Evolutionary conservation across 2,113 vertebrate species (phyloP).

Genomic region (Coregonus clupeaformis): DNA sequence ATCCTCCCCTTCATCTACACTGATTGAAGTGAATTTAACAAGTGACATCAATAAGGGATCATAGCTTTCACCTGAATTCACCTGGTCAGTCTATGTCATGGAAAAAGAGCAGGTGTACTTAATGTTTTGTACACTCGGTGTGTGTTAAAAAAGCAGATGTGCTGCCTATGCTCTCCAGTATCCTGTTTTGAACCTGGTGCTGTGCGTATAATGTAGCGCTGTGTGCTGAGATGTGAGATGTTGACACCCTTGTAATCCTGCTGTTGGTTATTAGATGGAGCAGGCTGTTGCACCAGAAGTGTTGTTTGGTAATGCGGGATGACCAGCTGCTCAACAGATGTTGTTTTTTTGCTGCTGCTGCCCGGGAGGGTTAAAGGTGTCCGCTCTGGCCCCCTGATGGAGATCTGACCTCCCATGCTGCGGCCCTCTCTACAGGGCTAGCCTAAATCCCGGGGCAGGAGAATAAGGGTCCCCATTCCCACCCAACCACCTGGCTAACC

Average conservation of each 20-base stretch:
- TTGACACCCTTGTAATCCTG: slow-evolving; percentile 76
- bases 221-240: slow-evolving; percentile 31
- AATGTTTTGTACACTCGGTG: not conserved
- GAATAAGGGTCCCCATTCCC: slow-evolving; percentile 55
- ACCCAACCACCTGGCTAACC: slow-evolving; percentile 66
- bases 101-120: too few relatives aligned
- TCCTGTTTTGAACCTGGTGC: not conserved
- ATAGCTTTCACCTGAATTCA: too few relatives aligned
- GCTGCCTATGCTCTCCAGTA: not conserved
- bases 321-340: slow-evolving; percentile 79
- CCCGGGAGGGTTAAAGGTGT: slow-evolving; percentile 58
- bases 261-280: slow-evolving; percentile 63
- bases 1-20: too few relatives aligned
- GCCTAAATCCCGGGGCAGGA: not conserved
- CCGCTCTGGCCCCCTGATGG: slow-evolving; percentile 22
- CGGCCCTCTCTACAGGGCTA: slow-evolving; percentile 23
- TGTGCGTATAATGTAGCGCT: slow-evolving; percentile 8
- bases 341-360: slow-evolving; percentile 64
- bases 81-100: too few relatives aligned
- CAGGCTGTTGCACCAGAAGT: slow-evolving; percentile 68
- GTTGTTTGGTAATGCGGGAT: slow-evolving; percentile 64
- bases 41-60: too few relatives aligned
- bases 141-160: not conserved
- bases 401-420: slow-evolving; percentile 22
- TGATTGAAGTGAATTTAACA: too few relatives aligned